A percentile compares a stretch with the other conserved stretches of the same genome.
Evolutionary conservation across 2,797 vertebrate species (phyloP).

Genomic region (Anas georgica): DNA sequence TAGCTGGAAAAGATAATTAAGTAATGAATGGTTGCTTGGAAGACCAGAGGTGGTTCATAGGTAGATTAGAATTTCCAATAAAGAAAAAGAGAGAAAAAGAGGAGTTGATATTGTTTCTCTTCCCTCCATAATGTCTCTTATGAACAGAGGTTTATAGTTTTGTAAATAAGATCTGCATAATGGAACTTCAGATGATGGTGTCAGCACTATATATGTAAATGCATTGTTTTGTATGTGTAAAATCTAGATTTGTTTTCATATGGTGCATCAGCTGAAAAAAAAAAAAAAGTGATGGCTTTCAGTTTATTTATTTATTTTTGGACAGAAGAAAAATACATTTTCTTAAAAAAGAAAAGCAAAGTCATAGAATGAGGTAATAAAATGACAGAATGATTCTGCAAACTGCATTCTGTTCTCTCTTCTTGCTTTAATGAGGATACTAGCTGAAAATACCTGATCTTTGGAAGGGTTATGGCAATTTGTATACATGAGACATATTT

Average conservation of each 20-base stretch:
- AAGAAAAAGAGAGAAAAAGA: background rate
- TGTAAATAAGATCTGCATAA: background rate
- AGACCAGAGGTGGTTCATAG: background rate
- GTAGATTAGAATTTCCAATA: conserved; percentile 7
- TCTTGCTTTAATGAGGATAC: background rate
- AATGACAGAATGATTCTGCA: background rate
- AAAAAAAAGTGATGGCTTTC: background rate
- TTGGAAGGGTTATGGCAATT: background rate
- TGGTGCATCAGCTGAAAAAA: background rate
- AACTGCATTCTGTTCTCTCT: background rate
- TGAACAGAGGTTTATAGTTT: background rate
- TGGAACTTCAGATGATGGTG: background rate
- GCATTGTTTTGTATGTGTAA: background rate
- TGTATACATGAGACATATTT: background rate
- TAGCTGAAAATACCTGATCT: background rate
- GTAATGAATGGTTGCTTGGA: conserved; percentile 31
- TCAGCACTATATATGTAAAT: background rate
- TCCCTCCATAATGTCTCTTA: background rate
- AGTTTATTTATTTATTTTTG: background rate
- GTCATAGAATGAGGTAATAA: background rate
- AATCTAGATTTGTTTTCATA: background rate
- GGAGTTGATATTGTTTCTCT: background rate
- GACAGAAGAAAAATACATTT: background rate
- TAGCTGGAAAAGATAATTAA: conserved; percentile 34
- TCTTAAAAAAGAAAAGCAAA: background rate